Evolutionary conservation across 1,140 invertebrate species (phyloP).

Genomic region (Mycetomoellerius zeteki): DNA sequence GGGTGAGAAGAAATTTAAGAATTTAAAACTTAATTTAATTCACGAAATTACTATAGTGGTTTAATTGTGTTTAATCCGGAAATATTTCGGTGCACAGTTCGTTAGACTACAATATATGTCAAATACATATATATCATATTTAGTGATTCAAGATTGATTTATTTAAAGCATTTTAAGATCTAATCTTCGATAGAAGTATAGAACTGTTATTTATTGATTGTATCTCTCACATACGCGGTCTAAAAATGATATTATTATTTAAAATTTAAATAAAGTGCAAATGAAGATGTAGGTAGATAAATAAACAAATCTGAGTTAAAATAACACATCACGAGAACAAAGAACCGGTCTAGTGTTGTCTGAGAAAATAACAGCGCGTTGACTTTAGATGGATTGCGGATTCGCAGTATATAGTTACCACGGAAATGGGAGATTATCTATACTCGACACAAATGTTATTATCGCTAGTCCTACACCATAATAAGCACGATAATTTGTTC

Average conservation of each 20-base stretch:
- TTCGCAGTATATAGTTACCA: not conserved
- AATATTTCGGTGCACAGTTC: too few species aligned
- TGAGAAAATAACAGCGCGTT: conserved; percentile 33
- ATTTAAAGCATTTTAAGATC: too few species aligned
- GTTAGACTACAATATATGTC: too few species aligned
- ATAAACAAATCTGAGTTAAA: conserved; percentile 1
- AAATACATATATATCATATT: too few species aligned
- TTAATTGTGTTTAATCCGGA: too few species aligned
- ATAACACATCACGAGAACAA: not conserved
- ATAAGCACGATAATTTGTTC: conserved; percentile 40
- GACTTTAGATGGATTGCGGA: conserved; percentile 22
- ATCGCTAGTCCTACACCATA: not conserved
- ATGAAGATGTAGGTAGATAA: not conserved
- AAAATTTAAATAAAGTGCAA: too few species aligned
- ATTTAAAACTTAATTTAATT: not conserved
- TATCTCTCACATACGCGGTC: too few species aligned
- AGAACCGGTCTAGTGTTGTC: conserved; percentile 1
- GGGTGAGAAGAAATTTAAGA: not conserved
- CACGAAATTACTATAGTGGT: too few species aligned
- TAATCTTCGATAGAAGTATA: too few species aligned
- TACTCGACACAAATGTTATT: conserved; percentile 15
- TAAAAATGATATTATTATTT: too few species aligned
- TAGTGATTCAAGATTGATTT: too few species aligned
- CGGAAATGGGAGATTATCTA: conserved; percentile 38
- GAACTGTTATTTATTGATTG: too few species aligned